Conservation (phyloP, 2,888 invertebrate genomes). For the Xiphydria camelus region DNA sequence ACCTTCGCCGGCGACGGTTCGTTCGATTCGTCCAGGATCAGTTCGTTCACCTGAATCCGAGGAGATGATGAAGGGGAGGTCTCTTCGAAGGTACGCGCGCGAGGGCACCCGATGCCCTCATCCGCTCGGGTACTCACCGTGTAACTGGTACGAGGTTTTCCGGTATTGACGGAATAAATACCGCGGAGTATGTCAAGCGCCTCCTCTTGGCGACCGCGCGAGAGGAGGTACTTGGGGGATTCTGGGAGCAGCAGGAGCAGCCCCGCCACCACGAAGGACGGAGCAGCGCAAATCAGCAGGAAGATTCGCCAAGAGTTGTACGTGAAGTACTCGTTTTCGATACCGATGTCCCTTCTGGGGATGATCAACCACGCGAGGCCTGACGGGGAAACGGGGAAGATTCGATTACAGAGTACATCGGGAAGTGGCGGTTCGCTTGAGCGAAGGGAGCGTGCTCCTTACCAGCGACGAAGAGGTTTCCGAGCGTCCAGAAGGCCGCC, state of each 20-base stretch:
- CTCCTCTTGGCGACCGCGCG: conserved; percentile 77
- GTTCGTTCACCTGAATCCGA: conserved; percentile 57
- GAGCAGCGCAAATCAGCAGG: conserved; percentile 83
- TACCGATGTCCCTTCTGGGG: conserved; percentile 68
- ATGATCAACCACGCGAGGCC: conserved; percentile 65
- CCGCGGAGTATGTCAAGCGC: conserved; percentile 80
- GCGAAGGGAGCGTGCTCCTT: too few species aligned
- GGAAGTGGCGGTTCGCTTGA: too few species aligned
- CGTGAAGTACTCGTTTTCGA: conserved; percentile 68
- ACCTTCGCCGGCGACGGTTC: conserved; percentile 40
- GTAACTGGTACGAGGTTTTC: conserved; percentile 73
- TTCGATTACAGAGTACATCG: too few species aligned
- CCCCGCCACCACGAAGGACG: conserved; percentile 84
- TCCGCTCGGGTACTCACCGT: conserved; percentile 63
- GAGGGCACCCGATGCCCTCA: not conserved
- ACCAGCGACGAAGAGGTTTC: conserved; percentile 89
- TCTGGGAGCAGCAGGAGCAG: conserved; percentile 84
- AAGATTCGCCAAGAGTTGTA: conserved; percentile 94
- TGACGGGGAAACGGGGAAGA: too few species aligned
- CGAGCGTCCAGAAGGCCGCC: conserved; percentile 95
- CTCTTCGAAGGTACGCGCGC: not conserved
- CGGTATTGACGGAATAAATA: conserved; percentile 82
- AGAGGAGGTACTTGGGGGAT: conserved; percentile 86
- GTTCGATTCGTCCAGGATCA: conserved; percentile 52
- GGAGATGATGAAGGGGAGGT: conserved; percentile 8